These are phyloP conservation scores for Melipona bicolor DNA, from an alignment of 2,888 invertebrate species.

Conservation along the genomic window DNA sequence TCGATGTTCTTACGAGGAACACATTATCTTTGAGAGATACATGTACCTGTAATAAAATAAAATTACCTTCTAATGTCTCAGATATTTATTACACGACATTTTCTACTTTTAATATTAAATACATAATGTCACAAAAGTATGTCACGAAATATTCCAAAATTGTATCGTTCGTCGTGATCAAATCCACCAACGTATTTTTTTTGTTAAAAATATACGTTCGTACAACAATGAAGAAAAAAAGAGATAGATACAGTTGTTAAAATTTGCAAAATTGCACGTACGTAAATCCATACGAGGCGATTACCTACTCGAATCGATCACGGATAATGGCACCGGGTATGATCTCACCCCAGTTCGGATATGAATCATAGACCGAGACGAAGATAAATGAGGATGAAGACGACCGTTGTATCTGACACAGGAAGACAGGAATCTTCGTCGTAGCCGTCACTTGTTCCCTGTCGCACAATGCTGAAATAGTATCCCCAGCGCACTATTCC, in stretches of 20 bases:
- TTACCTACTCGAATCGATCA: not conserved
- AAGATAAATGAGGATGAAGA: constrained; percentile 29
- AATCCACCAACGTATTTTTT: too few species aligned
- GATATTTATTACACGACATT: too few species aligned
- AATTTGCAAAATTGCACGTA: not conserved
- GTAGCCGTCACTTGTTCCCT: constrained; percentile 28
- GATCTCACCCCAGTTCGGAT: not conserved
- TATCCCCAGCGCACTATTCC: constrained; percentile 31
- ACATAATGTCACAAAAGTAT: too few species aligned
- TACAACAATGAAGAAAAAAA: not conserved
- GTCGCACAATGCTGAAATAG: constrained; percentile 38
- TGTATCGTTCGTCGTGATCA: too few species aligned
- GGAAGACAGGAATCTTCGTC: constrained; percentile 40
- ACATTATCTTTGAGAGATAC: too few species aligned
- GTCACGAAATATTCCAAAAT: too few species aligned
- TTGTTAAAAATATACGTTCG: not conserved
- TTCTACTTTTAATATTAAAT: too few species aligned
- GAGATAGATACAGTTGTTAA: not conserved
- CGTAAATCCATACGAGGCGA: not conserved
- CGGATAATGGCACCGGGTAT: too few species aligned
- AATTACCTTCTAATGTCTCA: too few species aligned
- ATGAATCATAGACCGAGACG: constrained; percentile 22
- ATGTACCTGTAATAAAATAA: not conserved
- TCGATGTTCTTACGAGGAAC: too few species aligned
- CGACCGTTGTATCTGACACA: constrained; percentile 25